Evolutionary conservation across 2,888 invertebrate genomes (phyloP).

Genomic region (Cataglyphis livida): DNA sequence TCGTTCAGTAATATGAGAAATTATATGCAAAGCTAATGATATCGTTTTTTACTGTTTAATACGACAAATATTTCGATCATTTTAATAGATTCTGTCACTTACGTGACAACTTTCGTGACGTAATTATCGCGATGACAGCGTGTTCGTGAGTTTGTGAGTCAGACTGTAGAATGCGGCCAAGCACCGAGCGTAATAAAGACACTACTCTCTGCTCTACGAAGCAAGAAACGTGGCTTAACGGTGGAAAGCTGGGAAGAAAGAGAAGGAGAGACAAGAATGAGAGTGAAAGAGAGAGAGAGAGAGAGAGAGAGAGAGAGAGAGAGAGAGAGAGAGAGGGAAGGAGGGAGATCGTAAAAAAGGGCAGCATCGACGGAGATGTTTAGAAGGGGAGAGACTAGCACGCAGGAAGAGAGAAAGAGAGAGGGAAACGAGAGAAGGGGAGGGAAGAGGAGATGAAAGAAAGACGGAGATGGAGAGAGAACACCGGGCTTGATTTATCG

Average conservation of each 20-base stretch:
- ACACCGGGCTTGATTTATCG: constrained; percentile 83
- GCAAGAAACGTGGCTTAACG: constrained; percentile 74
- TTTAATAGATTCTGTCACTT: constrained; percentile 4
- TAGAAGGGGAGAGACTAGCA: constrained; percentile 4
- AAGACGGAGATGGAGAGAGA: constrained; percentile 67
- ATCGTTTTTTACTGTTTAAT: not conserved
- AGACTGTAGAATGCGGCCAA: constrained; percentile 78
- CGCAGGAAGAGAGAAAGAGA: constrained; percentile 3
- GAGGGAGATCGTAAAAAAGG: constrained; percentile 49
- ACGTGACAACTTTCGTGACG: constrained; percentile 9
- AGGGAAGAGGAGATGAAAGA: constrained; percentile 11
- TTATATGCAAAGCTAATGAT: not conserved
- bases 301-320: constrained; percentile 45
- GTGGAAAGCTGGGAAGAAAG: constrained; percentile 58
- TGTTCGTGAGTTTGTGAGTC: constrained; percentile 67
- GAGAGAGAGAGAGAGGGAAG: not conserved
- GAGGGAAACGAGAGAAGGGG: constrained; percentile 29
- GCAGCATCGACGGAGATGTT: constrained; percentile 29
- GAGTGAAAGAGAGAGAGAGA: constrained; percentile 51
- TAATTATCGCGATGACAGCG: not conserved
- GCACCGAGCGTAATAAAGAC: constrained; percentile 79
- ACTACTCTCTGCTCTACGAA: constrained; percentile 75
- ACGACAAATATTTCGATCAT: constrained; percentile 3
- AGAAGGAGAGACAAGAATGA: constrained; percentile 34
- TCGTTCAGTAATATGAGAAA: not conserved